phyloP scores from a whole-genome alignment of 53 echinoderm and acorn worm species.

The Stichopus horrens region DNA sequence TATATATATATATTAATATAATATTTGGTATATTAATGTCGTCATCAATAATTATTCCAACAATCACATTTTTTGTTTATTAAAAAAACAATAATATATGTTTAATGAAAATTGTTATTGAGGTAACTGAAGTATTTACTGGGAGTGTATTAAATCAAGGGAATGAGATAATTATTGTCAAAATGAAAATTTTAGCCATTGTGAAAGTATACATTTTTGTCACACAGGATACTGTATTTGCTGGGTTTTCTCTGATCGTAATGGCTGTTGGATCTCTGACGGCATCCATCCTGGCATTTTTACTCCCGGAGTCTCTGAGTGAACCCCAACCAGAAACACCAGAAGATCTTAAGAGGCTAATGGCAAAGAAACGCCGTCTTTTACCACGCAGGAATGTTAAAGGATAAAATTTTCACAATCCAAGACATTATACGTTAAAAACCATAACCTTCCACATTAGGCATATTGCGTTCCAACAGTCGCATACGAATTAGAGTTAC shows the following conservation, averaged over 20 bases:
- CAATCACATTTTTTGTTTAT: too few species aligned
- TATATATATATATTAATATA: too few species aligned
- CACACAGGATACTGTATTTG: constrained; percentile 13
- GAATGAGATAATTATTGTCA: neutral
- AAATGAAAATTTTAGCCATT: neutral
- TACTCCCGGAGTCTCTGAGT: constrained; percentile 18
- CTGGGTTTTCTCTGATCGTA: neutral
- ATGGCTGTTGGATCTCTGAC: neutral
- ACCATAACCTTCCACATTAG: too few species aligned
- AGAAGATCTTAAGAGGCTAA: constrained; percentile 25
- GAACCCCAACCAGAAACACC: constrained; percentile 41
- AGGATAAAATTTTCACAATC: too few species aligned
- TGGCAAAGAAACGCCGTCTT: neutral
- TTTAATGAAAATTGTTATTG: neutral
- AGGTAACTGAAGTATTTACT: neutral
- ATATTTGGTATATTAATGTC: too few species aligned
- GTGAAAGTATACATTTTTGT: neutral
- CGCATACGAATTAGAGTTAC: too few species aligned
- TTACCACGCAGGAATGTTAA: neutral
- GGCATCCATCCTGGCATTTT: constrained; percentile 1
- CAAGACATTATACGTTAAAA: too few species aligned
- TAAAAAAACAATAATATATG: neutral
- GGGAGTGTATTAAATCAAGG: neutral
- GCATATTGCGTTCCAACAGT: too few species aligned
- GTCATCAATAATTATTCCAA: too few species aligned